phyloP scores from a whole-genome alignment of 2,113 vertebrate species.

The Vimba vimba region DNA sequence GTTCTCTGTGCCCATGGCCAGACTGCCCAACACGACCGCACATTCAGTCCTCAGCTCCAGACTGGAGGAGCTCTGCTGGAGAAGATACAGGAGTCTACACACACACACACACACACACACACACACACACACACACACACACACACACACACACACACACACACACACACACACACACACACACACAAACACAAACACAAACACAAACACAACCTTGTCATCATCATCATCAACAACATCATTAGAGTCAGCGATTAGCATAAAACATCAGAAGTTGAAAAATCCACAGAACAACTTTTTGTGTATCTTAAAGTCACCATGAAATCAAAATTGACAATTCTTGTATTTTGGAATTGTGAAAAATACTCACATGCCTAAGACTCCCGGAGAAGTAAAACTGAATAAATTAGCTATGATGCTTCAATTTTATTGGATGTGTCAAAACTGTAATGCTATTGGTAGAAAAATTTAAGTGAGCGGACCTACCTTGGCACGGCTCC shows the following conservation, averaged over 20 bases:
- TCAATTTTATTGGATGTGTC: neutral
- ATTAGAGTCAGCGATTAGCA: neutral
- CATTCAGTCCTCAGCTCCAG: constrained; percentile 92
- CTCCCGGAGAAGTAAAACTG: neutral
- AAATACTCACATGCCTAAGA: no score
- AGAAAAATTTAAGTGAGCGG: constrained; percentile 57
- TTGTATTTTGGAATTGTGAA: no score
- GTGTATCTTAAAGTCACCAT: no score
- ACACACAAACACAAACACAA: neutral
- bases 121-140: neutral
- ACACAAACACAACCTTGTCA: neutral
- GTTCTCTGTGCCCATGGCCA: constrained; percentile 99
- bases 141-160: constrained; percentile 45
- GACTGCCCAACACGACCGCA: constrained; percentile 94
- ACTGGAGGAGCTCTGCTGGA: constrained; percentile 94
- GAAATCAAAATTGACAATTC: no score
- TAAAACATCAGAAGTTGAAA: neutral
- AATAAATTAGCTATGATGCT: neutral
- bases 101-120: constrained; percentile 30
- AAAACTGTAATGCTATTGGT: neutral
- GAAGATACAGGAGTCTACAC: constrained; percentile 93
- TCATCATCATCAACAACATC: neutral
- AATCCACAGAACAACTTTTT: no score
- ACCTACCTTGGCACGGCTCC: constrained; percentile 95
- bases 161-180: constrained; percentile 49